Percentiles rank a stretch among this genome's conserved stretches.
Conservation (phyloP, 2,797 vertebrate genomes). For the Sebastes trivittatus region DNA sequence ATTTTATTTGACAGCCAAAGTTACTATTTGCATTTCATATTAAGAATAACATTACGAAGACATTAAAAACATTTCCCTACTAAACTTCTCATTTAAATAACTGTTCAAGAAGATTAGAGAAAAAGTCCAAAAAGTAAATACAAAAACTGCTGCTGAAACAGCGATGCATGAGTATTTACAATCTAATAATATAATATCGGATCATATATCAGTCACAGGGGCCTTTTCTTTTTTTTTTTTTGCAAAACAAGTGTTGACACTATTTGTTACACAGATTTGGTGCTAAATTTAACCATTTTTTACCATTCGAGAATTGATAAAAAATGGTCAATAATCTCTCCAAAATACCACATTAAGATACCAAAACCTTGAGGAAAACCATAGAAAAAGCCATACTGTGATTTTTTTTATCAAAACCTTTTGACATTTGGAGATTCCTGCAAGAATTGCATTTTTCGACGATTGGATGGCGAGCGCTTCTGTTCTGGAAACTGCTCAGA, state of each 20-base stretch:
- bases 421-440: too few relatives aligned
- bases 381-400: too few relatives aligned
- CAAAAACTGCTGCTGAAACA: background rate
- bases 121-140: background rate
- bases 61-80: background rate
- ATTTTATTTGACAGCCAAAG: background rate
- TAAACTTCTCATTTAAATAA: background rate
- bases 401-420: too few relatives aligned
- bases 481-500: too few relatives aligned
- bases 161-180: background rate
- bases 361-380: too few relatives aligned
- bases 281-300: too few relatives aligned
- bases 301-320: too few relatives aligned
- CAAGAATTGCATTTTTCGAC: too few relatives aligned
- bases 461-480: too few relatives aligned
- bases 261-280: too few relatives aligned
- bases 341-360: too few relatives aligned
- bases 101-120: background rate
- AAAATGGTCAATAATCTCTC: too few relatives aligned
- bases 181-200: background rate
- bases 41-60: background rate
- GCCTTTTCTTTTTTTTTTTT: background rate
- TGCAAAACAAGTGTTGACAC: background rate
- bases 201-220: background rate
- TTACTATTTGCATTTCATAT: background rate